These are phyloP conservation scores for Lycodopsis pacificus DNA, from an alignment of 2,797 vertebrate species.

Conservation along the genomic window DNA sequence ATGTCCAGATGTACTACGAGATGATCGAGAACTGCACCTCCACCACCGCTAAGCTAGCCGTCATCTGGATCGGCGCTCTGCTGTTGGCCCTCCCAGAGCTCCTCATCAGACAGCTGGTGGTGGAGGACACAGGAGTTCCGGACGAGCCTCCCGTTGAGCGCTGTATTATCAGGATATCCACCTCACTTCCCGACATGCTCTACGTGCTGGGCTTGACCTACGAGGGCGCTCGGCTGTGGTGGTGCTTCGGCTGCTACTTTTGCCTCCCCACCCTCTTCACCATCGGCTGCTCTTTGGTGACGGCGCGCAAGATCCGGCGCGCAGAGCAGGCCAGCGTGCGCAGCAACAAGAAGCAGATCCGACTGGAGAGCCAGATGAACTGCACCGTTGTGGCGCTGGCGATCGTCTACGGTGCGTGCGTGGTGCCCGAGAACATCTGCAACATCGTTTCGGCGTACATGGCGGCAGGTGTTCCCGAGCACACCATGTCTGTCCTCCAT, in stretches of 20 bases:
- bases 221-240: slow-evolving; percentile 95
- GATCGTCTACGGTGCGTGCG: slow-evolving; percentile 95
- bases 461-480: slow-evolving; percentile 92
- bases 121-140: slow-evolving; percentile 80
- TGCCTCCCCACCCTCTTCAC: slow-evolving; percentile 98
- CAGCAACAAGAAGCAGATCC: slow-evolving; percentile 96
- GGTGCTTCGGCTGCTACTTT: slow-evolving; percentile 99
- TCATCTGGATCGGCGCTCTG: slow-evolving; percentile 97
- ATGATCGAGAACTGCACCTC: slow-evolving; percentile 99
- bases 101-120: slow-evolving; percentile 91
- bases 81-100: slow-evolving; percentile 95
- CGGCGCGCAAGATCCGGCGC: slow-evolving; percentile 92
- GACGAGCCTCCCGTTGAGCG: slow-evolving; percentile 83
- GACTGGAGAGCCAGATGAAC: slow-evolving; percentile 99
- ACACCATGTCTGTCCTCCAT: slow-evolving; percentile 94
- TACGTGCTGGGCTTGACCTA: slow-evolving; percentile 96
- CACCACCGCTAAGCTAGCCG: slow-evolving; percentile 94
- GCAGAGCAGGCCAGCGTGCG: slow-evolving; percentile 93
- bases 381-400: slow-evolving; percentile 97
- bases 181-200: slow-evolving; percentile 92
- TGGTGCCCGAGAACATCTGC: slow-evolving; percentile 98
- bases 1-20: slow-evolving; percentile 99
- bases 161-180: slow-evolving; percentile 93
- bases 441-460: slow-evolving; percentile 98
- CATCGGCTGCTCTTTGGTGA: slow-evolving; percentile 94